A percentile compares a stretch with the other conserved stretches of the same genome.
phyloP scores from a whole-genome alignment of 2,888 invertebrate genomes.

The Embidobia sp. region DNA sequence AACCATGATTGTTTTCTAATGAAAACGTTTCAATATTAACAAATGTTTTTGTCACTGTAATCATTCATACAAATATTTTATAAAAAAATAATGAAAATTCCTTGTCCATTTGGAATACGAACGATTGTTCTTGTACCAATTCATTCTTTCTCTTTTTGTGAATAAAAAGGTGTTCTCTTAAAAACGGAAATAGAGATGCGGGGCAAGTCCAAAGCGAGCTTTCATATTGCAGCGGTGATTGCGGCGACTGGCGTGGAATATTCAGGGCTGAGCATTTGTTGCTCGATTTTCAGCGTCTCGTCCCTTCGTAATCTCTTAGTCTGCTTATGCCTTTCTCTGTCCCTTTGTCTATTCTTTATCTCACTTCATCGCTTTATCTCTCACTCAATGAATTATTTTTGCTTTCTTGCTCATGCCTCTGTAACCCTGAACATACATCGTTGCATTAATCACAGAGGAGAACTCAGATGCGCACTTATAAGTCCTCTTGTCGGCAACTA shows the following conservation, averaged over 20 bases:
- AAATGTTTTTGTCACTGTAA: too few species aligned
- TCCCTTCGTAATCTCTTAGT: conserved; percentile 63
- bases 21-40: too few species aligned
- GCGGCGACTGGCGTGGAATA: conserved; percentile 57
- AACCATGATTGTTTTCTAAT: too few species aligned
- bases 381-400: conserved; percentile 65
- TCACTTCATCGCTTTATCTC: conserved; percentile 58
- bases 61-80: too few species aligned
- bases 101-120: conserved; percentile 10
- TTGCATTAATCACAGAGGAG: conserved; percentile 44
- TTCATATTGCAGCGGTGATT: conserved; percentile 63
- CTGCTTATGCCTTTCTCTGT: conserved; percentile 48
- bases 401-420: conserved; percentile 61
- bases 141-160: conserved; percentile 13
- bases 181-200: conserved; percentile 55
- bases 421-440: conserved; percentile 48
- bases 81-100: conserved; percentile 32
- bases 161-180: conserved; percentile 39
- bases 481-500: conserved; percentile 32
- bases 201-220: conserved; percentile 61
- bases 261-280: conserved; percentile 58
- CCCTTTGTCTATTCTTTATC: conserved; percentile 42
- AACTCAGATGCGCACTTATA: conserved; percentile 46
- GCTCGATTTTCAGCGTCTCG: conserved; percentile 60
- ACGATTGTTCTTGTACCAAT: conserved; percentile 38